Evolutionary conservation across 2,113 vertebrate genomes (phyloP).

Genomic region (Dasyornis broadbenti): DNA sequence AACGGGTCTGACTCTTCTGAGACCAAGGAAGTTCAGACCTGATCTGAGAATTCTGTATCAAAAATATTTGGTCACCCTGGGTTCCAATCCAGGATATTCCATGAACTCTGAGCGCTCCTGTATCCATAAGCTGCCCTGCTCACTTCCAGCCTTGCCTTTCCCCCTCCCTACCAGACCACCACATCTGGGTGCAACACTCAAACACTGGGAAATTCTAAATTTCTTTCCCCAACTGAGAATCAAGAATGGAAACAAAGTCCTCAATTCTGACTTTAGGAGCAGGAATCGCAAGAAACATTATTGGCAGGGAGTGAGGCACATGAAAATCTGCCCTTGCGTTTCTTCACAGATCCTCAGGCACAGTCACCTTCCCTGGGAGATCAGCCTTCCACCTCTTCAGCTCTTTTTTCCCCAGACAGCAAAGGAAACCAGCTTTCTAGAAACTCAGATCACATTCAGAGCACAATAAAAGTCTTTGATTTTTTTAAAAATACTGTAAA

Average conservation of each 20-base stretch:
- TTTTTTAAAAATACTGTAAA: neutral
- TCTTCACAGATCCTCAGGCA: neutral
- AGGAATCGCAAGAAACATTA: neutral
- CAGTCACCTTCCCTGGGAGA: neutral
- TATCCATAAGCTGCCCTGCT: neutral
- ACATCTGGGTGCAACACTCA: neutral
- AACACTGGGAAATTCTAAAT: accelerated
- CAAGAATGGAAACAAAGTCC: neutral
- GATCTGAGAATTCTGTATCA: neutral
- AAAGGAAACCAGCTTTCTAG: neutral
- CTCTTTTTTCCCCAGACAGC: neutral
- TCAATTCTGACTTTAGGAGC: neutral
- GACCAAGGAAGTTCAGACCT: neutral
- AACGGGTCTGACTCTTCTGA: neutral
- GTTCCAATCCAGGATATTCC: neutral
- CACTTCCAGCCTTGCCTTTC: neutral
- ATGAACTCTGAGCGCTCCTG: neutral
- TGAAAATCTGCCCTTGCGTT: neutral
- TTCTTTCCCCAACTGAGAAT: neutral
- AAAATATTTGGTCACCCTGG: neutral
- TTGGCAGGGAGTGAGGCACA: neutral
- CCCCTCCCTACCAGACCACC: neutral
- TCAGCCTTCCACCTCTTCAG: neutral
- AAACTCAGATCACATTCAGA: neutral
- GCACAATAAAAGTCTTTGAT: neutral